Percentiles rank a stretch among this genome's conserved stretches.
These are phyloP conservation scores for Conus canariensis DNA, from an alignment of 2,888 invertebrate genomes.

Conservation along the genomic window DNA sequence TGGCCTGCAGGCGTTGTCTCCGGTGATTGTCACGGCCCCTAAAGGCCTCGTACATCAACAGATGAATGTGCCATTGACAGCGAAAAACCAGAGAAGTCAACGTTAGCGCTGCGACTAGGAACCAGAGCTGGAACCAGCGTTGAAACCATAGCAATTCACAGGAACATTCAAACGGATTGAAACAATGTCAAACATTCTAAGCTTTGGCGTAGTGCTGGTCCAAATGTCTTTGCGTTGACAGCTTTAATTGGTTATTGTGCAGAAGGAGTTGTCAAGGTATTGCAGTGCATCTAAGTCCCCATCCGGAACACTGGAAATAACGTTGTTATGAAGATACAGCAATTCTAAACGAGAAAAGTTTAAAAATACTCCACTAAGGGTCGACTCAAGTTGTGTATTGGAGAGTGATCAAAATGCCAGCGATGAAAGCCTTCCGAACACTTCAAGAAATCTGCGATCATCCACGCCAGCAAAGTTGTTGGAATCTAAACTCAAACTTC, in stretches of 20 bases:
- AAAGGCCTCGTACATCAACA: slow-evolving; percentile 80
- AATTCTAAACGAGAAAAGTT: not conserved
- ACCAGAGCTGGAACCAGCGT: not conserved
- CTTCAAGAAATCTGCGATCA: not conserved
- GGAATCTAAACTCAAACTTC: not conserved
- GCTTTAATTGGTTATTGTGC: not conserved
- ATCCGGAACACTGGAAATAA: not conserved
- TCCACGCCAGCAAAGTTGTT: not conserved
- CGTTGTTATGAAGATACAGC: not conserved
- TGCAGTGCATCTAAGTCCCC: not conserved
- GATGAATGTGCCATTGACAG: slow-evolving; percentile 81
- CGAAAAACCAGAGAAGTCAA: slow-evolving; percentile 75
- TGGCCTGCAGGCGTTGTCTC: slow-evolving; percentile 15
- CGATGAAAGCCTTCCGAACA: not conserved
- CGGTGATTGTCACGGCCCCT: slow-evolving; percentile 58
- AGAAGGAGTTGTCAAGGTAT: not conserved
- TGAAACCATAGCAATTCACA: slow-evolving; percentile 7
- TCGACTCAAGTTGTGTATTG: not conserved
- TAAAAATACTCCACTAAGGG: not conserved
- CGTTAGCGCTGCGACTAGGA: slow-evolving; percentile 40
- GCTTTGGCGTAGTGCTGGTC: not conserved
- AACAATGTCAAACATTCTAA: not conserved
- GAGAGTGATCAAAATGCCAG: not conserved
- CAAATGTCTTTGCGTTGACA: not conserved
- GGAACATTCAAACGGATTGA: not conserved